Percentiles rank a stretch among this genome's conserved stretches.
phyloP scores from a whole-genome alignment of 2,888 invertebrate genomes.

The Eretmocerus hayati region DNA sequence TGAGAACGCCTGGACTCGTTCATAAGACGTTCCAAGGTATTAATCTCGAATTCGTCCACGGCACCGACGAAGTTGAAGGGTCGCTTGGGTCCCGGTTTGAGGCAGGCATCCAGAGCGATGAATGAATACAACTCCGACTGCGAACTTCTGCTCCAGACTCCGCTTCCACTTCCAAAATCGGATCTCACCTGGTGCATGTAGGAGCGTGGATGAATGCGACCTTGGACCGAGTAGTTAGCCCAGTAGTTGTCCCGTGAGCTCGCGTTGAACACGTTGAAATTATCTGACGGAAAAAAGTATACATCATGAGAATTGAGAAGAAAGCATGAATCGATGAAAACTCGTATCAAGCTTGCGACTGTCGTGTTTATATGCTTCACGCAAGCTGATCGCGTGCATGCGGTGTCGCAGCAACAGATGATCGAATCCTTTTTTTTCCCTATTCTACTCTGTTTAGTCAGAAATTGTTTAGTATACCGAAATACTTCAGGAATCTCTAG shows the following conservation, averaged over 20 bases:
- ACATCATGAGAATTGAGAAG: no score
- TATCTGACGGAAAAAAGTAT: conserved; percentile 58
- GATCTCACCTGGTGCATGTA: conserved; percentile 58
- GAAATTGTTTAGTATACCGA: no score
- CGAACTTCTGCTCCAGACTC: no score
- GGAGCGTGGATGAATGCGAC: conserved; percentile 60
- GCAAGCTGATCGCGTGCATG: no score
- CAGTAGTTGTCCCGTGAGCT: conserved; percentile 69
- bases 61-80: conserved; percentile 89
- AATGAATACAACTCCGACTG: conserved; percentile 68
- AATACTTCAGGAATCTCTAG: no score
- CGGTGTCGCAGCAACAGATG: no score
- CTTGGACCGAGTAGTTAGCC: conserved; percentile 73
- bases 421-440: no score
- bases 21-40: conserved; percentile 53
- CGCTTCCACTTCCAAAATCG: no score
- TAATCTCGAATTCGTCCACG: conserved; percentile 54
- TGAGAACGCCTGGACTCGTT: conserved; percentile 49
- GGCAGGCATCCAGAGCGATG: conserved; percentile 78
- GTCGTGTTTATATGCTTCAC: no score
- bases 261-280: conserved; percentile 72
- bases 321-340: no score
- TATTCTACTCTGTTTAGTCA: no score
- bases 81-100: conserved; percentile 76
- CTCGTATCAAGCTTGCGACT: no score